Base-by-base conservation (phyloP, 2,113 vertebrate species). In the Columbina picui region DNA sequence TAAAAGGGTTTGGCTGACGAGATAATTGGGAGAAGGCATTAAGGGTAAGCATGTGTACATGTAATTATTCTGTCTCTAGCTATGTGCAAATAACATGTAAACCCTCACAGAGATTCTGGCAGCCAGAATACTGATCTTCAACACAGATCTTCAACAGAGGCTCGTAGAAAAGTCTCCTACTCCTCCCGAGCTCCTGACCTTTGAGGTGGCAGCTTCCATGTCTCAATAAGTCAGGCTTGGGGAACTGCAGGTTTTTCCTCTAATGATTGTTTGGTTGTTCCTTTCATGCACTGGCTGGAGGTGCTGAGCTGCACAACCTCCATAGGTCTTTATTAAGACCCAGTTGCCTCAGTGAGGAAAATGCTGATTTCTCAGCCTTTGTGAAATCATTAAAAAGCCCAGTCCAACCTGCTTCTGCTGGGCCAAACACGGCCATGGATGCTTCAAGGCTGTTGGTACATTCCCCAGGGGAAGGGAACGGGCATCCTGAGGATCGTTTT, bases 61-160 rank as follows among this genome's bases (percentile, higher is more conserved):
- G 63, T 34, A 81, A 94, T 88, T 60, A 87, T 34, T 56, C 50
- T 23, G 59, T 76, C 87, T 84, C 78, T 38, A 74, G 87, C 83
- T 93, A 38, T 27, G 80, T 94, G 87, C 93, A 96, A 84, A 82
- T 38, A 92, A 36, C 83, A 87, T 91, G 95, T 78, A 92, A 94
- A 92, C 56, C 71, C 73, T n/a, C 2, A 0, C 19, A 3, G 82
- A 74, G 71, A 14, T 71, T 68, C 83, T 77, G 63, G 84, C 26
- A 41, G 73, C 41, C 60, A 43, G 55, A 34, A 71, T 83, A 23
- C 76, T 19, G 39, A 11, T 73, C 82, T 86, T 63, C 64, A 91
- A 96, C 39, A 78, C 0, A 83, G 26, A 83, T 45, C 64, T 85
- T 56, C 60, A 73, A 5, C 34, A 43, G 20, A 73, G 45, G 6